Conservation (phyloP, 2,113 vertebrate genomes). For the Desmodus rotundus region DNA sequence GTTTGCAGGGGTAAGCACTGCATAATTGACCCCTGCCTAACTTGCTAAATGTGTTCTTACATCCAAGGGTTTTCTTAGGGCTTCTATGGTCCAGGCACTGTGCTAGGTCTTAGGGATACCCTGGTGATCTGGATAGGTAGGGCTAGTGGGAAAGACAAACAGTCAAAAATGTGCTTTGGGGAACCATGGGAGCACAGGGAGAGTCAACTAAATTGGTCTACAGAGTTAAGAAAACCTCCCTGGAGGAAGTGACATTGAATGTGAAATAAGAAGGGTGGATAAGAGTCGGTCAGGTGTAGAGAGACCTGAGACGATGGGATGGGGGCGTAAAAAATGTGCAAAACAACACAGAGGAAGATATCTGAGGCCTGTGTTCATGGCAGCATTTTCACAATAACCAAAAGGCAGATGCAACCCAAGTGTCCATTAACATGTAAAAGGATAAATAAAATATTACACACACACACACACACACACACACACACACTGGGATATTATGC, state of each 20-base stretch:
- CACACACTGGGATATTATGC: neutral
- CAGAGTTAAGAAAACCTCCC: neutral
- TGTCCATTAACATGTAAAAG: neutral
- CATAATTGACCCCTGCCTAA: neutral
- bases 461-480: too few species aligned
- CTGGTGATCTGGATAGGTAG: neutral
- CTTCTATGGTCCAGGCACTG: neutral
- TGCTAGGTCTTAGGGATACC: neutral
- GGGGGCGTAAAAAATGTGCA: neutral
- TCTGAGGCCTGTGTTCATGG: too few species aligned
- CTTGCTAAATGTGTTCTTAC: neutral
- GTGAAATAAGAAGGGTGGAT: neutral
- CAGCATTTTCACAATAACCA: neutral
- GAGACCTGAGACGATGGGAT: neutral
- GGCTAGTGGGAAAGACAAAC: neutral
- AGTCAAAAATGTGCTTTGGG: neutral
- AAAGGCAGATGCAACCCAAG: neutral
- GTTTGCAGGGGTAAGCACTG: accelerated
- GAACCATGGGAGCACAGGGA: neutral
- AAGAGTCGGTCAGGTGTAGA: neutral
- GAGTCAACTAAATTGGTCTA: neutral
- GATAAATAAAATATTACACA: neutral
- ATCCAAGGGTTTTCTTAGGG: neutral
- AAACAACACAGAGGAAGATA: neutral
- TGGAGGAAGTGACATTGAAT: neutral